Base-by-base conservation (phyloP, 2,113 vertebrate species). In the Ovis canadensis region DNA sequence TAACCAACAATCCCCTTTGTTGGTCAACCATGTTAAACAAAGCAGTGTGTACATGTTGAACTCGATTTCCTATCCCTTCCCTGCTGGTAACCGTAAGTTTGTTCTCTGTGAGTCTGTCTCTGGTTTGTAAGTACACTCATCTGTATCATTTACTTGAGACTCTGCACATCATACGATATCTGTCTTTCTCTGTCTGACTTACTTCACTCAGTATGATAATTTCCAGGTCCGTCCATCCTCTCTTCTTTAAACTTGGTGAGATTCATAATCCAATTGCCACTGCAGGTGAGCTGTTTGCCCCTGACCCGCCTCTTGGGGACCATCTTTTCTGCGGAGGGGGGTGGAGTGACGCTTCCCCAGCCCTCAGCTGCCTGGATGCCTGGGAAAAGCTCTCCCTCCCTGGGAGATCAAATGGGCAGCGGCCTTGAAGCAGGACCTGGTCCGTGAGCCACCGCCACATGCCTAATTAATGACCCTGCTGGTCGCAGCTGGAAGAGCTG, bases 391-490 rank as follows among this genome's bases (percentile, higher is more conserved):
- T 62, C 59, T 33, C 84, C 80, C 96, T 98, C 97, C 98, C 97
- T 80, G 82, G 93, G 98, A 99, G 98, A 98, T 98, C 98, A 98
- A 98, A 98, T 98, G 99, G 98, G 99, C 99, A 99, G 98, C 98
- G 97, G 98, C 98, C 97, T 96, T 96, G 98, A 96, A 97, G 98
- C 98, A 98, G 98, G 99, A 98, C 98, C 98, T 97, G 98, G 98
- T 98, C 98, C 98, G 86, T 97, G 98, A 98, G 98, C 98, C 97
- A 98, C 98, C 96, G 98, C 99, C 98, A 99, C 99, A 98, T 97
- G 99, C 98, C 99, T 99, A 99, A 99, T 99, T 99, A 99, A 99
- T 99, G 99, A 99, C 99, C 99, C 99, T 99, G 98, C 98, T 98
- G 98, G 99, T 99, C 99, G 97, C 99, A 99, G 99, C 99, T 99